Percentiles rank a stretch among this genome's conserved stretches.
Conservation (phyloP, 2,797 vertebrate species). For the Sebastes glaucus region DNA sequence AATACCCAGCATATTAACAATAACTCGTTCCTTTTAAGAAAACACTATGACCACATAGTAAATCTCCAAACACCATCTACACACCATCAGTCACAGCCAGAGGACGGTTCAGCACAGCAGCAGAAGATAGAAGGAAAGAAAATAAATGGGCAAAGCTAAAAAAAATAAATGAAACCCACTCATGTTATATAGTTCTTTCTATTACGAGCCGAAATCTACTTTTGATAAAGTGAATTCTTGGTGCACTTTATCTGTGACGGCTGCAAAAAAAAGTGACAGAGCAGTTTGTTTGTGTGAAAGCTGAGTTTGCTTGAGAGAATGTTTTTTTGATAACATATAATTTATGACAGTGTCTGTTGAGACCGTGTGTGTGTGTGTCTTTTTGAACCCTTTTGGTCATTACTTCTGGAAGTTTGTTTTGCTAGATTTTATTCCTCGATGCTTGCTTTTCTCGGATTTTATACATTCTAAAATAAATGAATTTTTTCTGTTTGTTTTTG, state of each 20-base stretch:
- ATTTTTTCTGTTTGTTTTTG: not conserved
- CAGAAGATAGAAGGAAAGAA: not conserved
- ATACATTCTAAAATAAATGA: not conserved
- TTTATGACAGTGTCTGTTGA: not conserved
- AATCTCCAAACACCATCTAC: not conserved
- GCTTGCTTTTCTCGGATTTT: not conserved
- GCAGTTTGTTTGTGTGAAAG: slow-evolving; percentile 27
- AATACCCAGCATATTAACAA: not conserved
- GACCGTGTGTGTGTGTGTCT: not conserved
- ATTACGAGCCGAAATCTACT: slow-evolving; percentile 15
- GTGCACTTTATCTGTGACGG: slow-evolving; percentile 25
- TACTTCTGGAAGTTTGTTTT: not conserved
- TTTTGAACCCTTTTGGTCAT: not conserved
- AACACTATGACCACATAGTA: not conserved
- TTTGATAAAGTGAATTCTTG: slow-evolving; percentile 12
- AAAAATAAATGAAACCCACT: slow-evolving; percentile 5
- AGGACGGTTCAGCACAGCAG: not conserved
- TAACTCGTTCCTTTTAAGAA: not conserved
- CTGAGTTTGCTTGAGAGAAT: not conserved
- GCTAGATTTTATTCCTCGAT: not conserved
- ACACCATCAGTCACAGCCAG: not conserved
- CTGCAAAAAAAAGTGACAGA: slow-evolving; percentile 2
- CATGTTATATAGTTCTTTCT: not conserved
- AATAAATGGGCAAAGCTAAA: not conserved
- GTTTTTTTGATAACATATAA: slow-evolving; percentile 20